Evolutionary conservation across 2,888 invertebrate species (phyloP).

Genomic region (Hedychridium roseum): DNA sequence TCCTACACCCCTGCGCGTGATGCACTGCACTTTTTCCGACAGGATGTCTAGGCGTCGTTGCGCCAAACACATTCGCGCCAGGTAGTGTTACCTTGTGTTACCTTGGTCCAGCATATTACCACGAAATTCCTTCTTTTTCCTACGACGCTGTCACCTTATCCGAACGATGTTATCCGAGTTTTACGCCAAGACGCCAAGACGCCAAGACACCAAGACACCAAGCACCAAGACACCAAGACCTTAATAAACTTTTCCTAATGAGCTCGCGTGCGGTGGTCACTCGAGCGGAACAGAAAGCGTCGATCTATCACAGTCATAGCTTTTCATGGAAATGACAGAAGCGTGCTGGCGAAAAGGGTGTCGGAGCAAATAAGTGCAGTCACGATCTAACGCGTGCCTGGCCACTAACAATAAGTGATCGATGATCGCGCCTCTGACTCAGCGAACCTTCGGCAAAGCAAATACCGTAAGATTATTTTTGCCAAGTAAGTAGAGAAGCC

Average conservation of each 20-base stretch:
- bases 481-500: constrained; percentile 27
- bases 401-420: constrained; percentile 39
- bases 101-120: too few relatives aligned
- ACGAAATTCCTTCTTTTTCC: too few relatives aligned
- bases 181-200: too few relatives aligned
- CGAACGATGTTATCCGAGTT: too few relatives aligned
- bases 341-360: constrained; percentile 36
- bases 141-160: too few relatives aligned
- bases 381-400: constrained; percentile 36
- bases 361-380: constrained; percentile 45
- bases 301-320: constrained; percentile 34
- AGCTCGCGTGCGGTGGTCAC: neutral
- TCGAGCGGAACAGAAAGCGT: constrained; percentile 22
- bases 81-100: too few relatives aligned
- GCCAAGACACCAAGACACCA: too few relatives aligned
- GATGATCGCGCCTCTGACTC: constrained; percentile 37
- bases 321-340: constrained; percentile 45
- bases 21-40: constrained; percentile 24
- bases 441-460: constrained; percentile 36
- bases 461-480: constrained; percentile 31
- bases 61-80: too few relatives aligned
- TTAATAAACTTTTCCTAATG: too few relatives aligned
- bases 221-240: too few relatives aligned
- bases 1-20: constrained; percentile 47
- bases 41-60: constrained; percentile 37